Evolutionary conservation across 2,888 invertebrate genomes (phyloP), one percentile per base, ranked within the genome.

Genomic region (Alsophila aescularia): DNA sequence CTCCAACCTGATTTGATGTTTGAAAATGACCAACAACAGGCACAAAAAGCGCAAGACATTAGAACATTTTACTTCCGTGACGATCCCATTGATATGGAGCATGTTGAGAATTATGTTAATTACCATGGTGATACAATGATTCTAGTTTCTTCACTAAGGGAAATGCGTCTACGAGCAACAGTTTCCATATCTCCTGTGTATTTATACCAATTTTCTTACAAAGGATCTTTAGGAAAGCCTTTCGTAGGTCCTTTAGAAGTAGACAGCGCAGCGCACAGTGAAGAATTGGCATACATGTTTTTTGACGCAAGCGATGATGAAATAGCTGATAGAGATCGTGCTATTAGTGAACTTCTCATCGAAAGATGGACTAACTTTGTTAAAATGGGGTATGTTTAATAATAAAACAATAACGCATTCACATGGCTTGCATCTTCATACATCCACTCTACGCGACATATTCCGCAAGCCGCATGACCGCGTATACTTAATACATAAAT

Each of bases 351-450:
- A 7, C 76, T 87, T 50, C 66, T 90, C 3, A 67, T 87, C 13
- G 86, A 89, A 54, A 76, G 90, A 10, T 90, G 90, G 90, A 85
- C 86, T 0, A 88, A 83, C 53, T 90, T 90, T 66, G 89, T 85
- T 16, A 88, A 81, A 71, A 73, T 68, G 45, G 83, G 86, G 90
- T 90, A 68, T 70, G 81, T 63, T 16, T 15, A n/a, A 31, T 34
- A 44, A 48, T 29, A n/a, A 2, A n/a, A 29, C 9, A 8, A 10
- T n/a, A n/a, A 3, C 2, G 1, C 24, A 24, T 18, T 18, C 2
- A 18, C 18, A 18, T 18, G 18, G 7, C 8, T 24, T 24, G 24
- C 7, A 1, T 5, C 7, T 5, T 24, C 24, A 8, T 7, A 5
- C 3, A 24, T 7, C n/a, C n/a, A n/a, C n/a, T n/a, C n/a, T n/a